These are phyloP conservation scores for Ceramica pisi DNA, from an alignment of 2,888 invertebrate genomes.

Conservation along the genomic window DNA sequence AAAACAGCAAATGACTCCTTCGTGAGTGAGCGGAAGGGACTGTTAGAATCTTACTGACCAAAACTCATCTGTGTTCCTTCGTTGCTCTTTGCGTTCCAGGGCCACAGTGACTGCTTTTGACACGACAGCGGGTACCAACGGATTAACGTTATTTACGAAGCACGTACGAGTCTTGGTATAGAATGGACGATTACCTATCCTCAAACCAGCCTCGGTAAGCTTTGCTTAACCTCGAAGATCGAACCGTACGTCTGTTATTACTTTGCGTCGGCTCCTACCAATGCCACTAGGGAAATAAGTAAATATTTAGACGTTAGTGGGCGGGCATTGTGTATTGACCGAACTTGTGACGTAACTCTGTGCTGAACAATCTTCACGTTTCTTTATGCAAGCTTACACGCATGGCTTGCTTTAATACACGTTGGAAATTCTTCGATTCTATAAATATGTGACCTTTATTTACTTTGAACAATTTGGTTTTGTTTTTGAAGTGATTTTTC, in stretches of 20 bases:
- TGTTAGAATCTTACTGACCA: too few relatives aligned
- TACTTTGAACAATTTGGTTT: not conserved
- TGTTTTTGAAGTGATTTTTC: not conserved
- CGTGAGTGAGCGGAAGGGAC: too few relatives aligned
- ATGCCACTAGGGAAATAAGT: conserved; percentile 44
- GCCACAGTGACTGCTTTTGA: too few relatives aligned
- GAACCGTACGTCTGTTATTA: not conserved
- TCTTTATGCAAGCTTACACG: conserved; percentile 20
- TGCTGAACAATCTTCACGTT: conserved; percentile 40
- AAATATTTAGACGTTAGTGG: conserved; percentile 17
- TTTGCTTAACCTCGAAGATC: not conserved
- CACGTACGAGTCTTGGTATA: not conserved
- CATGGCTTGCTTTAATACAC: conserved; percentile 7
- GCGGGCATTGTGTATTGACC: conserved; percentile 45
- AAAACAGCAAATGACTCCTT: too few relatives aligned
- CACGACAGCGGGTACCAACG: too few relatives aligned
- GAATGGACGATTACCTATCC: not conserved
- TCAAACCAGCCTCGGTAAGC: not conserved
- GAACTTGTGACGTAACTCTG: conserved; percentile 48
- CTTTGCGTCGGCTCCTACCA: not conserved
- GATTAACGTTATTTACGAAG: not conserved
- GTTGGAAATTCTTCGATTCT: conserved; percentile 17
- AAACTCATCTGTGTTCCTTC: too few relatives aligned
- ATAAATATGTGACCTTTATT: conserved; percentile 14
- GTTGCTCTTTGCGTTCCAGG: too few relatives aligned